phyloP scores from a whole-genome alignment of 2,113 vertebrate species.

The Podarcis muralis region DNA sequence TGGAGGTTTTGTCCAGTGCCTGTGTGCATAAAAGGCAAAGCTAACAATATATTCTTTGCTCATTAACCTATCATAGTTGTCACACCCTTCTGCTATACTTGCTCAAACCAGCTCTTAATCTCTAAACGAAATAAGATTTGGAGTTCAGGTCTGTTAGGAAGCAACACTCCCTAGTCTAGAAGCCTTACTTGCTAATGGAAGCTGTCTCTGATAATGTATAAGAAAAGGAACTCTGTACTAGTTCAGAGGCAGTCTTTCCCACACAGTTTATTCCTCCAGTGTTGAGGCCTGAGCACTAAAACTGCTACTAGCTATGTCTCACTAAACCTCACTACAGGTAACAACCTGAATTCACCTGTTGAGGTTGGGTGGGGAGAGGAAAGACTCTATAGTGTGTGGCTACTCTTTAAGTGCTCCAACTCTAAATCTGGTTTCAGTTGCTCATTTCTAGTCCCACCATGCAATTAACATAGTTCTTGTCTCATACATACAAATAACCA shows the following conservation, averaged over 20 bases:
- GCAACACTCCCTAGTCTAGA: no score
- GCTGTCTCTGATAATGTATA: background rate
- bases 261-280: background rate
- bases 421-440: background rate
- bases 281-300: background rate
- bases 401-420: background rate
- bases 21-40: background rate
- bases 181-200: background rate
- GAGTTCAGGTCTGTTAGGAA: background rate
- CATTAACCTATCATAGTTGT: background rate
- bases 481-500: background rate
- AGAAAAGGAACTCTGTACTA: background rate
- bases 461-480: background rate
- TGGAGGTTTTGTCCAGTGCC: background rate
- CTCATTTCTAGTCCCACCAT: no score
- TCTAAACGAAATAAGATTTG: background rate
- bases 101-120: no score
- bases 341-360: background rate
- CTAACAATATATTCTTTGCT: background rate
- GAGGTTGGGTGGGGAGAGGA: no score
- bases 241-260: background rate
- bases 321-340: background rate
- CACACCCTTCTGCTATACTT: background rate
- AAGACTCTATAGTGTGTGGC: background rate
- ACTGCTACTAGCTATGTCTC: background rate